Percentiles rank a stretch among this genome's conserved stretches.
Conservation (phyloP, 2,113 vertebrate species). For the Cololabis saira region DNA sequence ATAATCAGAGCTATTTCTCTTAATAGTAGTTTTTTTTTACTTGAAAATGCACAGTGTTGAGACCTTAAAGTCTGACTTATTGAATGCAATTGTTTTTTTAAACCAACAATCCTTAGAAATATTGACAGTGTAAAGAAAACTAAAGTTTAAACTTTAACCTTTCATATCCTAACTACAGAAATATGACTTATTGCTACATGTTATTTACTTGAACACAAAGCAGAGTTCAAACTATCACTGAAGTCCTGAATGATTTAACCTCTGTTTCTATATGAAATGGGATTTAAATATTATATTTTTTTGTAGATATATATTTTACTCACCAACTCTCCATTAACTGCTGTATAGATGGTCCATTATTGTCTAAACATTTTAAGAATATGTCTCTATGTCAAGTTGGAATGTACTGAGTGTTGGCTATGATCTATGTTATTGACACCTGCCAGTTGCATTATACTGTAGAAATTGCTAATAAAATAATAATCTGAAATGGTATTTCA, state of each 20-base stretch:
- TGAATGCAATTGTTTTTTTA: slow-evolving; percentile 38
- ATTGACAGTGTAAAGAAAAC: slow-evolving; percentile 32
- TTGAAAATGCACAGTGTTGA: slow-evolving; percentile 34
- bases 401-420: slow-evolving; percentile 61
- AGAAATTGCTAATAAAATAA: slow-evolving; percentile 59
- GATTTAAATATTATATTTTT: slow-evolving; percentile 73
- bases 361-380: slow-evolving; percentile 52
- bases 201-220: slow-evolving; percentile 42
- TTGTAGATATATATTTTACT: slow-evolving; percentile 75
- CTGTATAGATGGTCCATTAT: slow-evolving; percentile 54
- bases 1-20: slow-evolving; percentile 31
- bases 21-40: slow-evolving; percentile 25
- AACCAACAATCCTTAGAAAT: slow-evolving; percentile 38
- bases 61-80: slow-evolving; percentile 35
- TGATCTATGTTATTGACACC: slow-evolving; percentile 51
- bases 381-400: slow-evolving; percentile 57
- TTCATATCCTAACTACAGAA: slow-evolving; percentile 26
- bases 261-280: slow-evolving; percentile 51
- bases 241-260: slow-evolving; percentile 43
- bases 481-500: slow-evolving; percentile 32
- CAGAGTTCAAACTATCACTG: slow-evolving; percentile 51
- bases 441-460: slow-evolving; percentile 48
- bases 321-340: slow-evolving; percentile 57
- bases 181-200: slow-evolving; percentile 38
- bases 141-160: slow-evolving; percentile 46